Percentiles rank a stretch among this genome's conserved stretches.
Evolutionary conservation across 1,140 invertebrate species (phyloP).

Genomic region (Philaenus spumarius): DNA sequence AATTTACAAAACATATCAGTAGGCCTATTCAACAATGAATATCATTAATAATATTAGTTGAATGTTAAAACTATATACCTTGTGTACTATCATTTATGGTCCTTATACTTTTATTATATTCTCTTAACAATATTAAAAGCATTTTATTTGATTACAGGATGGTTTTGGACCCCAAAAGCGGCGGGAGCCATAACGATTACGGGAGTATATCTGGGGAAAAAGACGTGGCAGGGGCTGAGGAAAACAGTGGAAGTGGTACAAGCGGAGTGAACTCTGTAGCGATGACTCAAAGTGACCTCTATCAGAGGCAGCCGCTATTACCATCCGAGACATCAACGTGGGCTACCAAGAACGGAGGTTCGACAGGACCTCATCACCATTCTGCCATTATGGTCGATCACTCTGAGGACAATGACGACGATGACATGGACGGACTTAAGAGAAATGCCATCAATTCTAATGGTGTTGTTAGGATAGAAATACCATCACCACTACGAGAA

Average conservation of each 20-base stretch:
- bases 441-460: slow-evolving; percentile 39
- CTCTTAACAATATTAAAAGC: too few relatives aligned
- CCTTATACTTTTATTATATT: too few relatives aligned
- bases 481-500: slow-evolving; percentile 48
- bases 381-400: slow-evolving; percentile 16
- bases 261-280: slow-evolving; percentile 30
- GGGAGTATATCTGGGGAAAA: slow-evolving; percentile 42
- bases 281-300: slow-evolving; percentile 39
- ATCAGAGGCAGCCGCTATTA: slow-evolving; percentile 46
- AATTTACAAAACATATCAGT: too few relatives aligned
- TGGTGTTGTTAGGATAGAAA: slow-evolving; percentile 47
- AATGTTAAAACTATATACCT: too few relatives aligned
- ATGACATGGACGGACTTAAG: slow-evolving; percentile 39
- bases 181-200: slow-evolving; percentile 47
- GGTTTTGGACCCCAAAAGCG: slow-evolving; percentile 48
- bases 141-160: slow-evolving; percentile 40
- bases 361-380: neutral
- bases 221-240: slow-evolving; percentile 11
- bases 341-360: slow-evolving; percentile 40
- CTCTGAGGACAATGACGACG: slow-evolving; percentile 43
- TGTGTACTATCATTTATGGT: too few relatives aligned
- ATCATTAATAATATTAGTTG: too few relatives aligned
- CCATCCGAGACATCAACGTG: slow-evolving; percentile 30
- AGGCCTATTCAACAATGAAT: too few relatives aligned
- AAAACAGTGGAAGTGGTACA: slow-evolving; percentile 38